Conservation (phyloP, 2,797 vertebrate species). For the Sphaeramia orbicularis region DNA sequence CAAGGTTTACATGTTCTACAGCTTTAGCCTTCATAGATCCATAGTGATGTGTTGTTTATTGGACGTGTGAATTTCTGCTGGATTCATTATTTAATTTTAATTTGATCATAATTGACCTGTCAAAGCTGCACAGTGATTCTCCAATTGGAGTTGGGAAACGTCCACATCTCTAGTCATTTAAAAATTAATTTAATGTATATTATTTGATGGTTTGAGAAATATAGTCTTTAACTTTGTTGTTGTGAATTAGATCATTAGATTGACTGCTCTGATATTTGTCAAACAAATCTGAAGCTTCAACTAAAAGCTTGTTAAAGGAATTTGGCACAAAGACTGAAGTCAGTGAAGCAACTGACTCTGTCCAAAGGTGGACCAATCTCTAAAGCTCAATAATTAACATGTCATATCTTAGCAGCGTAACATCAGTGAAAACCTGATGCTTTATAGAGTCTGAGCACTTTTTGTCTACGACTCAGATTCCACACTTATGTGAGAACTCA, state of each 20-base stretch:
- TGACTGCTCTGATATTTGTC: not conserved
- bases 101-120: too few species aligned
- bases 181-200: too few species aligned
- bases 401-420: too few species aligned
- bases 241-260: not conserved
- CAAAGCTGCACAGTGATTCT: too few species aligned
- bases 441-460: too few species aligned
- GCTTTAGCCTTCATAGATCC: conserved; percentile 2
- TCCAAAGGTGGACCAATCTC: not conserved
- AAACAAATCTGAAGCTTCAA: not conserved
- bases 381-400: not conserved
- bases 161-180: too few species aligned
- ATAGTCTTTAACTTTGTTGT: not conserved
- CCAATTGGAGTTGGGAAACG: too few species aligned
- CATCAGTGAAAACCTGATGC: too few species aligned
- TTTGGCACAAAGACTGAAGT: conserved; percentile 1
- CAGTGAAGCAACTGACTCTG: not conserved
- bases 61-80: too few species aligned
- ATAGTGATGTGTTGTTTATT: conserved; percentile 6
- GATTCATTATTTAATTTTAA: too few species aligned
- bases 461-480: too few species aligned
- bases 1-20: conserved; percentile 43
- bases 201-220: not conserved
- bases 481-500: too few species aligned
- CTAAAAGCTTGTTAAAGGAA: not conserved